A percentile compares a stretch with the other conserved stretches of the same genome.
These are phyloP conservation scores for Poecilobothrus nobilitatus DNA, from an alignment of 2,888 invertebrate genomes.

Conservation along the genomic window DNA sequence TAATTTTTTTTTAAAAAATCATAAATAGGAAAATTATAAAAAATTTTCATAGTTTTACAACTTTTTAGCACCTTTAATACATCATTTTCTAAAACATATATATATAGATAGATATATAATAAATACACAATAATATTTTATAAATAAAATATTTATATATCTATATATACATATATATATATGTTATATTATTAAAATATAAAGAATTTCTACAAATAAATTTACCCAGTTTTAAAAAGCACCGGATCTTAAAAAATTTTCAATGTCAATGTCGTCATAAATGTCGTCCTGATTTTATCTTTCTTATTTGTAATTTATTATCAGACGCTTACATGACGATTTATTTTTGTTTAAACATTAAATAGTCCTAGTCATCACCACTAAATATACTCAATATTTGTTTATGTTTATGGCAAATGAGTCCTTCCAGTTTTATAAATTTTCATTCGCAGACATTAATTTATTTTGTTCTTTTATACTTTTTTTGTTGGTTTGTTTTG, in stretches of 20 bases:
- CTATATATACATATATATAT: too few species aligned
- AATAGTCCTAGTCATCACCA: neutral
- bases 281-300: slow-evolving; percentile 10
- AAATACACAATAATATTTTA: too few species aligned
- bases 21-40: too few species aligned
- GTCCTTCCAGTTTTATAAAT: slow-evolving; percentile 2
- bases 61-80: too few species aligned
- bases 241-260: neutral
- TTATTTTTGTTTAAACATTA: neutral
- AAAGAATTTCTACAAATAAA: too few species aligned
- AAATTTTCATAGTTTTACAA: too few species aligned
- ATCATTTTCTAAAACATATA: too few species aligned
- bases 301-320: slow-evolving; percentile 8
- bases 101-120: too few species aligned
- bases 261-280: slow-evolving; percentile 11
- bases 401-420: slow-evolving; percentile 1
- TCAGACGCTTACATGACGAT: neutral
- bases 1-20: too few species aligned
- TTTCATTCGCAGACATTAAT: neutral
- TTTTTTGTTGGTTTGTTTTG: neutral
- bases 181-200: too few species aligned
- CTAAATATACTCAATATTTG: neutral
- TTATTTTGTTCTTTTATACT: neutral
- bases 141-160: too few species aligned
- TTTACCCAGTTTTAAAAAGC: neutral